Evolutionary conservation across 2,113 vertebrate species (phyloP).

Genomic region (Hystrix brachyura): DNA sequence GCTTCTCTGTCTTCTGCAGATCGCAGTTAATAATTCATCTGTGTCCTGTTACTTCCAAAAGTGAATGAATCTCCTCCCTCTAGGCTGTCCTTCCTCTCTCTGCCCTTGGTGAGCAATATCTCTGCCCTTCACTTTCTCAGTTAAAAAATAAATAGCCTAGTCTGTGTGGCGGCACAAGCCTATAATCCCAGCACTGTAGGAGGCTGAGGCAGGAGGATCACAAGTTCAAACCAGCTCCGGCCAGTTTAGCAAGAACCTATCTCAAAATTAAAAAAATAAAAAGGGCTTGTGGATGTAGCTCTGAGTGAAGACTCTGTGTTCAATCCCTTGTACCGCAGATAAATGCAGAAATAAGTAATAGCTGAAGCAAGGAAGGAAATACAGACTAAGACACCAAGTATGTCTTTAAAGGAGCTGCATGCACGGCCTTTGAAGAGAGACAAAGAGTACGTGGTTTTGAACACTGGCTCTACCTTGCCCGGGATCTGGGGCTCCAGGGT

Average conservation of each 20-base stretch:
- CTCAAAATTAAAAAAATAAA: neutral
- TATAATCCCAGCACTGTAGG: neutral
- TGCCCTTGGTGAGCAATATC: neutral
- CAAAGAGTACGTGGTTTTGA: neutral
- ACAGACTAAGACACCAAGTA: neutral
- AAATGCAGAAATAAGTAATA: neutral
- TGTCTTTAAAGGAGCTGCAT: neutral
- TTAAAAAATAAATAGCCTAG: neutral
- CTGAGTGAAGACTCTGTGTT: neutral
- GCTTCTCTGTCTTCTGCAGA: neutral
- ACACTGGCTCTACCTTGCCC: neutral
- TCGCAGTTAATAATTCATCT: neutral
- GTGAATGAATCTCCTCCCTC: neutral
- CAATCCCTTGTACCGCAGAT: neutral
- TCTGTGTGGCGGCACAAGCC: neutral
- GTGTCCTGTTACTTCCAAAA: neutral
- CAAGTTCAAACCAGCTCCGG: neutral
- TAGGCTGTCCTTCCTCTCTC: neutral
- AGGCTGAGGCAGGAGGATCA: neutral
- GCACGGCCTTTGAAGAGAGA: neutral
- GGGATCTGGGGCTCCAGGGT: neutral
- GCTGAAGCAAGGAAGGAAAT: neutral
- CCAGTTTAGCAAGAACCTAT: neutral
- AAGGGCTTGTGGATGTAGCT: neutral
- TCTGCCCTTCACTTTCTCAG: neutral